Evolutionary conservation across 2,888 invertebrate genomes (phyloP).

Genomic region (Sturmia bella): DNA sequence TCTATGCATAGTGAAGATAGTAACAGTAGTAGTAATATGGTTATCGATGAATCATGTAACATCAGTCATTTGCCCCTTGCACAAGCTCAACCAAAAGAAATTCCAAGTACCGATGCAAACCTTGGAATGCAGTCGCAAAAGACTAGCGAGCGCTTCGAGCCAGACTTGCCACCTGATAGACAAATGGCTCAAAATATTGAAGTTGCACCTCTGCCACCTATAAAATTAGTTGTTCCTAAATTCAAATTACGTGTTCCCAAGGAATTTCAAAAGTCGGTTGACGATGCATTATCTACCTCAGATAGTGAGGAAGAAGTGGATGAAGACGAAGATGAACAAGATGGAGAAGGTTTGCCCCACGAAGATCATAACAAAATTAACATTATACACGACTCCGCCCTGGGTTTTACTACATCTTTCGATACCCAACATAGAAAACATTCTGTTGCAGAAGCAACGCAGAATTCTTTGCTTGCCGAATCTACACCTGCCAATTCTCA

Average conservation of each 20-base stretch:
- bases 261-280: slow-evolving; percentile 82
- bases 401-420: not conserved
- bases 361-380: slow-evolving; percentile 27
- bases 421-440: slow-evolving; percentile 7
- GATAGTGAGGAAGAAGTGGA: slow-evolving; percentile 78
- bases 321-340: slow-evolving; percentile 71
- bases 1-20: slow-evolving; percentile 72
- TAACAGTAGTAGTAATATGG: slow-evolving; percentile 75
- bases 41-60: slow-evolving; percentile 73
- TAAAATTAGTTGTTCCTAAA: slow-evolving; percentile 84
- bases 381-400: not conserved
- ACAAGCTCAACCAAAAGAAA: not conserved
- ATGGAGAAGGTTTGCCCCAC: slow-evolving; percentile 39
- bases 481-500: slow-evolving; percentile 66
- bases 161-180: slow-evolving; percentile 58
- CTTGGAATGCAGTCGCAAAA: slow-evolving; percentile 14
- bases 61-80: slow-evolving; percentile 61
- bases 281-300: slow-evolving; percentile 80
- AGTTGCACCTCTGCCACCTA: slow-evolving; percentile 19
- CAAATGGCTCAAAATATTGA: not conserved
- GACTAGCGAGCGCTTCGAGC: slow-evolving; percentile 28
- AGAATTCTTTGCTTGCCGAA: slow-evolving; percentile 46
- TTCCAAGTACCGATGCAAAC: not conserved
- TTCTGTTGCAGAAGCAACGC: slow-evolving; percentile 13
- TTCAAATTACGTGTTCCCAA: slow-evolving; percentile 86